Conservation (phyloP, 2,797 vertebrate species). For the Novumbra hubbsi region DNA sequence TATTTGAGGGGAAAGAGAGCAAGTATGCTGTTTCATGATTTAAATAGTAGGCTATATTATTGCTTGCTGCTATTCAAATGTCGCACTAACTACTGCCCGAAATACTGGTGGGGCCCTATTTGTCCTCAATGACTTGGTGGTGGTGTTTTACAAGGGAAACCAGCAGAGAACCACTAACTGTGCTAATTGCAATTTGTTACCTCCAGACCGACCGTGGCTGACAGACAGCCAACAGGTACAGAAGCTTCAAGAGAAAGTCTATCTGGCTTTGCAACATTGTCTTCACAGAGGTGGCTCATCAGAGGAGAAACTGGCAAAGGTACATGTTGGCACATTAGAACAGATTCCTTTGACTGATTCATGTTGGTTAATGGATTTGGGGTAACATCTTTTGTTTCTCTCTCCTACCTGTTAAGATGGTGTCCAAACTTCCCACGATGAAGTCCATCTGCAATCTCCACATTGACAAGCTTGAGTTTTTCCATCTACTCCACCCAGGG, state of each 20-base stretch:
- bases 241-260: slow-evolving; percentile 88
- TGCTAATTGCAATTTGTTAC: slow-evolving; percentile 6
- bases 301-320: slow-evolving; percentile 88
- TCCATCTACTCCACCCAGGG: slow-evolving; percentile 86
- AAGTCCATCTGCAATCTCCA: slow-evolving; percentile 92
- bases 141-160: background rate
- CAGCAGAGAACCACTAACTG: background rate
- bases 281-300: slow-evolving; percentile 79
- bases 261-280: slow-evolving; percentile 83
- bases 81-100: too few species aligned
- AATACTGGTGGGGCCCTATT: too few species aligned
- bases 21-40: too few species aligned
- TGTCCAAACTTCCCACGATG: slow-evolving; percentile 86
- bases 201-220: slow-evolving; percentile 84
- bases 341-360: background rate
- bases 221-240: slow-evolving; percentile 85
- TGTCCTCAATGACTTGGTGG: too few species aligned
- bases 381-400: slow-evolving; percentile 6
- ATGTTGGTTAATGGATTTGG: background rate
- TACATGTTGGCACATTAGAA: slow-evolving; percentile 37
- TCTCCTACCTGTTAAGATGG: slow-evolving; percentile 71
- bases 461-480: slow-evolving; percentile 91
- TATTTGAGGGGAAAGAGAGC: too few species aligned
- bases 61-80: too few species aligned
- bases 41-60: too few species aligned